A percentile compares a stretch with the other conserved stretches of the same genome.
Conservation (phyloP, 2,113 vertebrate genomes). For the Ornithorhynchus anatinus region DNA sequence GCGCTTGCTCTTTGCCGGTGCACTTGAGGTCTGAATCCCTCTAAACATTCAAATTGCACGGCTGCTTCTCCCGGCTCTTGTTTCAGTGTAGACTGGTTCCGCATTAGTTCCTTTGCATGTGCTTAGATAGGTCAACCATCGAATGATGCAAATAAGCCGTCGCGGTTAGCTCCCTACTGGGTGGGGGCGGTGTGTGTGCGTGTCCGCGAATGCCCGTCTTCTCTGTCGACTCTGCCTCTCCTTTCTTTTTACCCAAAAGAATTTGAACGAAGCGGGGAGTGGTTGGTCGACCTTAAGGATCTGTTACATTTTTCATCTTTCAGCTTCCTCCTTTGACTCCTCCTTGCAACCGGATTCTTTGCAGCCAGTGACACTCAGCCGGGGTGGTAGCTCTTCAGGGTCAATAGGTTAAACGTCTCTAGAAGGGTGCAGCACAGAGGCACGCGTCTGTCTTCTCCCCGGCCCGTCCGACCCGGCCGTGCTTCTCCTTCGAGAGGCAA, state of each 20-base stretch:
- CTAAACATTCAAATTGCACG: background rate
- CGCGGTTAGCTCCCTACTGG: too few species aligned
- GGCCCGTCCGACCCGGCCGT: too few species aligned
- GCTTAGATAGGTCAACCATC: background rate
- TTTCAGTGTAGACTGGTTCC: background rate
- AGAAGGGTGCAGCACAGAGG: too few species aligned
- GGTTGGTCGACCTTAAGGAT: background rate
- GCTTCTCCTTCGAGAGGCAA: background rate
- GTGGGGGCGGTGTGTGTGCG: too few species aligned
- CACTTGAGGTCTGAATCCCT: background rate
- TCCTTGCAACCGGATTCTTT: too few species aligned
- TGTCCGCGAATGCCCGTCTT: too few species aligned
- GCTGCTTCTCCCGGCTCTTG: background rate
- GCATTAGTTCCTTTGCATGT: background rate
- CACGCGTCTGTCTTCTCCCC: too few species aligned
- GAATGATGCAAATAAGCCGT: background rate
- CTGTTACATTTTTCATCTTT: background rate
- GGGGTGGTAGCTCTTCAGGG: too few species aligned
- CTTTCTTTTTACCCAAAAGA: background rate
- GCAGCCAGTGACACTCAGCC: background rate
- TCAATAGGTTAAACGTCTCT: too few species aligned
- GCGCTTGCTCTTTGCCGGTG: background rate
- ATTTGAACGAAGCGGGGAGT: background rate
- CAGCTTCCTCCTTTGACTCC: background rate
- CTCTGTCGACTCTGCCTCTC: background rate